A percentile compares a stretch with the other conserved stretches of the same genome.
These are phyloP conservation scores for Pteromalus puparum DNA, from an alignment of 1,140 invertebrate species.

Conservation along the genomic window DNA sequence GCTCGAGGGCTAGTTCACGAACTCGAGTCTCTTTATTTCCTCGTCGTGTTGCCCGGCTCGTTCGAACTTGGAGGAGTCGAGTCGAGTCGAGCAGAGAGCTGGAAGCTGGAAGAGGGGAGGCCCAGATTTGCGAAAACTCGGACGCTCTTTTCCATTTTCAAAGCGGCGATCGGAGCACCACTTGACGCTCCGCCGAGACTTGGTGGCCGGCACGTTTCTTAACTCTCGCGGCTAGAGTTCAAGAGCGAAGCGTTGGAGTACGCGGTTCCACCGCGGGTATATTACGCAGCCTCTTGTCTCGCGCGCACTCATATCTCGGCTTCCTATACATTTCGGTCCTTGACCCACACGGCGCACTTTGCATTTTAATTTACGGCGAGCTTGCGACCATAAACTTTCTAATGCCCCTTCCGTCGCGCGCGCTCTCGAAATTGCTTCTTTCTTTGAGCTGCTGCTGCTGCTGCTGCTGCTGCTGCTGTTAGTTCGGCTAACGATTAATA, in stretches of 20 bases:
- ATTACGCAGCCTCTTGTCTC: too few species aligned
- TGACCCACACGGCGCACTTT: constrained; percentile 41
- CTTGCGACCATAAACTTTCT: constrained; percentile 56
- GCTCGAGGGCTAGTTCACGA: background rate
- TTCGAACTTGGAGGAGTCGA: background rate
- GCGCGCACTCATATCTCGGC: too few species aligned
- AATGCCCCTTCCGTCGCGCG: constrained; percentile 36
- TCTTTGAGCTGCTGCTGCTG: constrained; percentile 41
- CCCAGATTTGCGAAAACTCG: background rate
- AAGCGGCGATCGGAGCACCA: too few species aligned
- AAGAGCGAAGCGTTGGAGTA: background rate
- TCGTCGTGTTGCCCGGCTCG: background rate
- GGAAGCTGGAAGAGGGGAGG: background rate
- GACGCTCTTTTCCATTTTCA: too few species aligned
- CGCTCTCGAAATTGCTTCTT: constrained; percentile 55
- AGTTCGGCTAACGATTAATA: constrained; percentile 49
- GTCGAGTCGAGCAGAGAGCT: background rate
- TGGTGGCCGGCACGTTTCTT: too few species aligned
- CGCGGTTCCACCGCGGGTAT: too few species aligned
- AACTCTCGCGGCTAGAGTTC: too few species aligned
- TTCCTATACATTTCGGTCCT: background rate
- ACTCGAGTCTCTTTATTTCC: background rate
- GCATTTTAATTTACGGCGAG: constrained; percentile 60
- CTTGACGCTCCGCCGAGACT: too few species aligned
- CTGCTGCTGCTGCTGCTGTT: background rate